Evolutionary conservation across 2,797 vertebrate species (phyloP).

Genomic region (Dipus sagitta): DNA sequence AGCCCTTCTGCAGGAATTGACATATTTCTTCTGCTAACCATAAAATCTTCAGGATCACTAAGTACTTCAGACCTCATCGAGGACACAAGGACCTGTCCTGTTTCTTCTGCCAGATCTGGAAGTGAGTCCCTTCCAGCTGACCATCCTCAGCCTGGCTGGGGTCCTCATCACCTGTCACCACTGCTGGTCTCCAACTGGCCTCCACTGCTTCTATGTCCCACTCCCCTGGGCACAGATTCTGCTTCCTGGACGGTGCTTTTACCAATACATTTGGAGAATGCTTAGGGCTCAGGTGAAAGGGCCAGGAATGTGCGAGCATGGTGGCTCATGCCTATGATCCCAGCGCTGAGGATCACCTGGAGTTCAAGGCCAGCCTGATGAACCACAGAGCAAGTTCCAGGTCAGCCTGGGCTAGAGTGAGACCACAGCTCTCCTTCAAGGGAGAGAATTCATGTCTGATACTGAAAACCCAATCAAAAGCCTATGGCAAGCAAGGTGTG

Average conservation of each 20-base stretch:
- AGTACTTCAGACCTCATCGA: neutral
- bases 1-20: neutral
- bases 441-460: too few relatives aligned
- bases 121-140: neutral
- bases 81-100: neutral
- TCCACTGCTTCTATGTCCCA: neutral
- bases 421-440: too few relatives aligned
- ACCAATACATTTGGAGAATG: neutral
- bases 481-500: too few relatives aligned
- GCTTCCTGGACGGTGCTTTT: neutral
- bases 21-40: neutral
- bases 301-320: neutral
- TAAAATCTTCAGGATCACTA: neutral
- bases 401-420: too few relatives aligned
- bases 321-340: too few relatives aligned
- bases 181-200: neutral
- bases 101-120: neutral
- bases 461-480: too few relatives aligned
- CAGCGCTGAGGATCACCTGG: too few relatives aligned
- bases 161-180: fast-evolving
- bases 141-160: neutral
- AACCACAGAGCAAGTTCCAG: too few relatives aligned
- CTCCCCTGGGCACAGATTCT: neutral
- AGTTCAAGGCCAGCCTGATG: too few relatives aligned
- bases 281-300: neutral